Evolutionary conservation across 2,888 invertebrate species (phyloP), one percentile per base, ranked within the genome.

Genomic region (Erynnis tages): DNA sequence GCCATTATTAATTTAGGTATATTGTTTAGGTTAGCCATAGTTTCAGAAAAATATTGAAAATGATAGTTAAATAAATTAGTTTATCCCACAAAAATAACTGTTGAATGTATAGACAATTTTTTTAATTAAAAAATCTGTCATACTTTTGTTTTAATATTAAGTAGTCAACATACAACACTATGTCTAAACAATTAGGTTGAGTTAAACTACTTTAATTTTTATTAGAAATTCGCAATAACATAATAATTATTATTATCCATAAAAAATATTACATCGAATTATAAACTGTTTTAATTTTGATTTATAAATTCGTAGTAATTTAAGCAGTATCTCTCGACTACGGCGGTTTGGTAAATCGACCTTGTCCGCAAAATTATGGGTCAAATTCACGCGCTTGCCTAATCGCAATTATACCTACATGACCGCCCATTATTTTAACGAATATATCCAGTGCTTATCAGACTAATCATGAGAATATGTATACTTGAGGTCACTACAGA

Each of bases 401-500:
- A 82, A 84, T 66, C 73, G 67, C 75, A 82, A 85, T 84, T 83
- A 82, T 71, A 79, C n/a, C n/a, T n/a, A n/a, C 74, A 76, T 74
- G 73, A 76, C 73, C 65, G 59, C 57, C 72, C 69, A 82, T 83
- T 84, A 84, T 81, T 79, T 78, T 73, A 76, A 75, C 73, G 56
- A 71, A 75, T 76, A 74, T 75, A 76, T 72, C 70, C 67, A 69
- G 69, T 64, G 71, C 71, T 82, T 80, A 81, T 81, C 76, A 64
- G 67, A 50, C 44, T 35, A 58, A 62, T 67, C 65, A 61, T 68
- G 65, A 63, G 67, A 69, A 67, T 19, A 40, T 46, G 32, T 45
- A 23, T 25, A 17, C 25, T 40, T 8, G 27, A 40, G 40, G 25
- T 19, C 25, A 27, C 27, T 25, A 25, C 21, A 21, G 13, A 7